Evolutionary conservation across 2,888 invertebrate genomes (phyloP).

Genomic region (Xestia ashworthii): DNA sequence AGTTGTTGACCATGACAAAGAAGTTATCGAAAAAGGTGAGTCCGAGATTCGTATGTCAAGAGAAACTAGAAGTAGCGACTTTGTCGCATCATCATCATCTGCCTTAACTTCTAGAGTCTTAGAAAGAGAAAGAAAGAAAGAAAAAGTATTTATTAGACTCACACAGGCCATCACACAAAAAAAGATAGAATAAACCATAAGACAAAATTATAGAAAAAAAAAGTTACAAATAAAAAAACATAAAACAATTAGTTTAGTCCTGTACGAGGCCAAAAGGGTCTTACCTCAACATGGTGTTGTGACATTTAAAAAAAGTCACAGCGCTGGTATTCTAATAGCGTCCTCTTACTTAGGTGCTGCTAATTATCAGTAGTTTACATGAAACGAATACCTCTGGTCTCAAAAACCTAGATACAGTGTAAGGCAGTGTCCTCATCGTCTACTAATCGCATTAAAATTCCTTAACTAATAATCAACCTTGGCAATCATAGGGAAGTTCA

Average conservation of each 20-base stretch:
- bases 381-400: background rate
- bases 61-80: background rate
- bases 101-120: background rate
- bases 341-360: too few species aligned
- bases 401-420: background rate
- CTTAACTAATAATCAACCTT: background rate
- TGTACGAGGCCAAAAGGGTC: too few species aligned
- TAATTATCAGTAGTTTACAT: background rate
- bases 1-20: background rate
- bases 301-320: too few species aligned
- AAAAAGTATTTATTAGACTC: too few species aligned
- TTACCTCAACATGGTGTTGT: too few species aligned
- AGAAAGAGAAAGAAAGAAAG: background rate
- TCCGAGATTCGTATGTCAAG: slow-evolving; percentile 6
- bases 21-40: background rate
- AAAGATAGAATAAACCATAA: too few species aligned
- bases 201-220: too few species aligned
- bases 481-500: background rate
- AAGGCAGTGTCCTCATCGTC: background rate
- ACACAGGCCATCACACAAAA: too few species aligned
- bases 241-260: too few species aligned
- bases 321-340: too few species aligned
- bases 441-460: background rate
- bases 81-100: background rate
- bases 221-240: too few species aligned